Evolutionary conservation across 1,140 invertebrate species (phyloP), one percentile per base, ranked within the genome.

Genomic region (Andrena cerasifolii): DNA sequence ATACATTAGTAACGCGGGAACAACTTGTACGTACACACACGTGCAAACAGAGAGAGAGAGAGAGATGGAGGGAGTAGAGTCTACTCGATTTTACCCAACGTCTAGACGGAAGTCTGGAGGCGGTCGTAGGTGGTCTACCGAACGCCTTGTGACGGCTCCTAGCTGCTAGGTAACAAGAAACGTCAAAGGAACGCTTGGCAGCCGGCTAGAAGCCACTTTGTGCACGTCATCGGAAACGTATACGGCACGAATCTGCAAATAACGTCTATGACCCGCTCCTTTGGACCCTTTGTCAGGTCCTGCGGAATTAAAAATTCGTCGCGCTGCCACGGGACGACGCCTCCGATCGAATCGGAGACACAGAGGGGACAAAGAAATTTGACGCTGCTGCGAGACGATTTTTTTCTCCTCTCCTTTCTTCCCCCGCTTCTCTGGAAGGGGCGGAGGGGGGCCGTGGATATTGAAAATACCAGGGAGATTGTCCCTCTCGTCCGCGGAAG

Each of bases 1-100:
- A 84, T 87, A 87, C 86, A 87, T 87, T 87, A 86, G 86, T 86
- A 87, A 87, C 84, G 77, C 82, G 65, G 82, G 72, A 80, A 76
- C 86, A 80, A 86, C 72, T 85, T 85, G 85, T 82, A 76, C 78
- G 63, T 31, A 59, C 45, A 74, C 66, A 18, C 4, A 26, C 24
- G 18, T 61, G 21, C 12, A 7, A 3, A 14, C 24, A 26, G 31
- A 8, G 21, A n/a, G 7, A 3, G 31, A 21, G 24, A 16, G 12
- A 16, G 21, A 45, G 59, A 18, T 36, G 7, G 14, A 14, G 7
- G 26, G 3, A 12, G 14, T 18, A 26, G 40, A n/a, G 24, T 54
- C 54, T 18, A 12, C 67, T 83, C 66, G 79, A 79, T 84, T 85
- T 82, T 85, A 81, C 74, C 59, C 65, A 79, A 67, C 70, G 54